These are phyloP conservation scores for Notospermus geniculatus DNA, from an alignment of 1,140 invertebrate species.

Conservation along the genomic window DNA sequence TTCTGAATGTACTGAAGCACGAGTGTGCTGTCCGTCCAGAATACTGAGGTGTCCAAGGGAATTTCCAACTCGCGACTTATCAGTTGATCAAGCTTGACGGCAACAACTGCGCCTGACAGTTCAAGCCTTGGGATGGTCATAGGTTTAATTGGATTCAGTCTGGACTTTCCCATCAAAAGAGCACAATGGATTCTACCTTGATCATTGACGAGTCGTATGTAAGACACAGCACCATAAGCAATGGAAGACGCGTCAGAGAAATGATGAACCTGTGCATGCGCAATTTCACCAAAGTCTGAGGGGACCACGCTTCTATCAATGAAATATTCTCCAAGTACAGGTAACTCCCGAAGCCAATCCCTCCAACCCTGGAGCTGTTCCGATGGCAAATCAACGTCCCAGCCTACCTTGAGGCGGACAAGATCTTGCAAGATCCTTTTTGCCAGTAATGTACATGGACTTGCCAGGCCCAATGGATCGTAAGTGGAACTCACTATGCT, in stretches of 20 bases:
- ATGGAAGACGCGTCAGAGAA: neutral
- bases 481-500: conserved; percentile 11
- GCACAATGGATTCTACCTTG: neutral
- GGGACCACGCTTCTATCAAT: conserved; percentile 10
- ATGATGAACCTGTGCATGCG: conserved; percentile 4
- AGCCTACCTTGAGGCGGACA: conserved; percentile 4
- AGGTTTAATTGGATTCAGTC: conserved; percentile 13
- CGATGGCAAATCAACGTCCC: conserved; percentile 19
- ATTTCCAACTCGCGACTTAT: conserved; percentile 2
- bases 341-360: conserved; percentile 10
- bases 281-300: neutral
- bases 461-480: conserved; percentile 19
- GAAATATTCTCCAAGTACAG: neutral
- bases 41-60: neutral
- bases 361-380: neutral
- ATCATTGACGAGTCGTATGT: conserved; percentile 8
- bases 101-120: conserved; percentile 7
- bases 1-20: conserved; percentile 13
- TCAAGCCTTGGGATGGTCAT: conserved; percentile 15
- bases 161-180: conserved; percentile 4
- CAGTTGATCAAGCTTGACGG: neutral
- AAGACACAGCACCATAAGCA: conserved; percentile 12
- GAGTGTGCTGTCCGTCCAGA: conserved; percentile 21
- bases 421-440: conserved; percentile 20
- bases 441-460: conserved; percentile 10